phyloP scores from a whole-genome alignment of 1,140 invertebrate species.

The Drosophila watanabei region DNA sequence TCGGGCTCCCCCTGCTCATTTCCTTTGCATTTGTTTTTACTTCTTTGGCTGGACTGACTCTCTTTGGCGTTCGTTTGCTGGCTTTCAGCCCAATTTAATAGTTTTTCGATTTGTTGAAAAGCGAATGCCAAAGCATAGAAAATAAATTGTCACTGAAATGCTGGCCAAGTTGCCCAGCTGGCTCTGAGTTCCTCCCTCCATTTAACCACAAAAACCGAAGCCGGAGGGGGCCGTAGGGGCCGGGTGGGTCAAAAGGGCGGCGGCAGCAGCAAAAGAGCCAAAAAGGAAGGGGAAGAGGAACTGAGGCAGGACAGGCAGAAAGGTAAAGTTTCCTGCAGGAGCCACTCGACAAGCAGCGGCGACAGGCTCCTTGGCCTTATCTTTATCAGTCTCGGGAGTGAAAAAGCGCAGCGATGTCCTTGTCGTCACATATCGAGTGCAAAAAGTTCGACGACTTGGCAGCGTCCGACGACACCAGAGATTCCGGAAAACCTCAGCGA shows the following conservation, averaged over 20 bases:
- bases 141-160: constrained; percentile 83
- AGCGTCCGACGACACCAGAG: constrained; percentile 36
- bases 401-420: constrained; percentile 71
- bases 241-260: constrained; percentile 17
- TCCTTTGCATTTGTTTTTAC: constrained; percentile 28
- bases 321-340: constrained; percentile 62
- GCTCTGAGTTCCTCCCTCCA: constrained; percentile 7
- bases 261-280: constrained; percentile 20
- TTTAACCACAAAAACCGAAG: constrained; percentile 40
- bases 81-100: constrained; percentile 81
- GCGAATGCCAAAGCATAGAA: constrained; percentile 78
- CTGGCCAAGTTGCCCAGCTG: constrained; percentile 61
- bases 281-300: background rate
- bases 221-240: constrained; percentile 5
- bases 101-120: constrained; percentile 83
- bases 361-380: constrained; percentile 76
- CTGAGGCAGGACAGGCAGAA: constrained; percentile 36
- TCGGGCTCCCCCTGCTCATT: constrained; percentile 8
- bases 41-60: constrained; percentile 13
- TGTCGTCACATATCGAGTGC: constrained; percentile 72
- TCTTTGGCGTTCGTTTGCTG: constrained; percentile 54
- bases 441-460: constrained; percentile 76
- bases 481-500: constrained; percentile 11
- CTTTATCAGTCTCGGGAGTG: constrained; percentile 72
- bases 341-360: constrained; percentile 46